Percentiles rank a stretch among this genome's conserved stretches.
Evolutionary conservation across 2,797 vertebrate genomes (phyloP).

Genomic region (Sparus aurata): DNA sequence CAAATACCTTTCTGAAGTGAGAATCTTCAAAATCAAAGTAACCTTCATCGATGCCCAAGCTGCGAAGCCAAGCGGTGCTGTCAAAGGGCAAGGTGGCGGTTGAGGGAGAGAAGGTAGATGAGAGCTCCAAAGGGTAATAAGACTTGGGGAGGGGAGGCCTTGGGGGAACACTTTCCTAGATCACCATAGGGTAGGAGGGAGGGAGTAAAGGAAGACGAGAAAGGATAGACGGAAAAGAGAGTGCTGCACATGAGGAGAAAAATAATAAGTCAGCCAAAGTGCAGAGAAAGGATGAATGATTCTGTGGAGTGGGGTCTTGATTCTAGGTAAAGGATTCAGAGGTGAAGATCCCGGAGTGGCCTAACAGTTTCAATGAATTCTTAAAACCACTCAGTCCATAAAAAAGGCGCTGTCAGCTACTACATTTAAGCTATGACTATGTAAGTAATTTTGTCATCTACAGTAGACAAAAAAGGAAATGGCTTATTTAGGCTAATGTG

Average conservation of each 20-base stretch:
- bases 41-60: conserved; percentile 77
- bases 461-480: too few species aligned
- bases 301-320: conserved; percentile 46
- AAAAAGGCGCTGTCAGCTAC: not conserved
- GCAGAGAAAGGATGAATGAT: conserved; percentile 62
- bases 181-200: conserved; percentile 22
- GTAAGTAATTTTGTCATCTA: not conserved
- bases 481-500: not conserved
- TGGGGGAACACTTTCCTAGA: conserved; percentile 94
- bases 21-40: conserved; percentile 79
- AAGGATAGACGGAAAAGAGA: conserved; percentile 58
- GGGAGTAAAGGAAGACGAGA: conserved; percentile 29
- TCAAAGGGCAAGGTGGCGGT: conserved; percentile 87
- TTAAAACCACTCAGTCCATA: not conserved
- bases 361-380: not conserved
- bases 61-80: conserved; percentile 83
- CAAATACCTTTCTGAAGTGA: conserved; percentile 91
- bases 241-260: conserved; percentile 73
- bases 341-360: not conserved
- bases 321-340: conserved; percentile 8
- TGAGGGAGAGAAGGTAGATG: conserved; percentile 88
- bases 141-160: conserved; percentile 97
- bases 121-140: conserved; percentile 93
- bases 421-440: not conserved
- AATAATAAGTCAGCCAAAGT: conserved; percentile 72